A percentile compares a stretch with the other conserved stretches of the same genome.
Conservation (phyloP, 53 echinoderm and acorn worm species). For the Patiria pectinifera region DNA sequence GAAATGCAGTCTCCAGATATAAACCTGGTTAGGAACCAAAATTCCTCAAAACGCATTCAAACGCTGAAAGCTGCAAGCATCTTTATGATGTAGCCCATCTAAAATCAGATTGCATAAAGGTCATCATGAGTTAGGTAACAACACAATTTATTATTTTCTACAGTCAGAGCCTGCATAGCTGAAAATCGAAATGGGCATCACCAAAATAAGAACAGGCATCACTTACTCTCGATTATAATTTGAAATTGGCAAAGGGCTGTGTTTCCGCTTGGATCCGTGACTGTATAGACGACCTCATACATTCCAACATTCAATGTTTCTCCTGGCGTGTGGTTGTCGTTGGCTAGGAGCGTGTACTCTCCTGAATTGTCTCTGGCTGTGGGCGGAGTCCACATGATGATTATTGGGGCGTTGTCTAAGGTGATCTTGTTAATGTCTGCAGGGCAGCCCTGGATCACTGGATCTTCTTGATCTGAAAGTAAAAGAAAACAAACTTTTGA, state of each 20-base stretch:
- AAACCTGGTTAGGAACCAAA: too few relatives aligned
- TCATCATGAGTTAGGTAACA: too few relatives aligned
- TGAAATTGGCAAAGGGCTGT: conserved; percentile 31
- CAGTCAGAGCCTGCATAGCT: too few relatives aligned
- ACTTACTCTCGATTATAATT: conserved; percentile 24
- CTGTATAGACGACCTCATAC: conserved; percentile 48
- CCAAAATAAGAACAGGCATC: not conserved
- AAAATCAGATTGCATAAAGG: too few relatives aligned
- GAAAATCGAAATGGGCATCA: not conserved
- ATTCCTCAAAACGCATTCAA: too few relatives aligned
- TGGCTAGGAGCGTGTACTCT: conserved; percentile 19
- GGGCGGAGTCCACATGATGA: conserved; percentile 61
- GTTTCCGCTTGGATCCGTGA: conserved; percentile 60
- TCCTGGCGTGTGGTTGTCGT: conserved; percentile 26
- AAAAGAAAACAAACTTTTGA: not conserved
- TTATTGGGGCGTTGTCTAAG: conserved; percentile 3
- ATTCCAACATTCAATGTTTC: conserved; percentile 42
- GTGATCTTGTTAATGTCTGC: conserved; percentile 36
- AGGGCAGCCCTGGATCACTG: conserved; percentile 64
- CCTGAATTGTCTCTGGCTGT: conserved; percentile 59
- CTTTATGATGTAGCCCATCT: too few relatives aligned
- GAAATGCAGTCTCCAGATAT: too few relatives aligned
- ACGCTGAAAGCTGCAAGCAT: too few relatives aligned
- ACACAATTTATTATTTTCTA: too few relatives aligned
- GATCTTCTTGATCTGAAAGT: conserved; percentile 57